Evolutionary conservation across 2,797 vertebrate genomes (phyloP), one percentile per base, ranked within the genome.

Genomic region (Amphiprion clarkii): DNA sequence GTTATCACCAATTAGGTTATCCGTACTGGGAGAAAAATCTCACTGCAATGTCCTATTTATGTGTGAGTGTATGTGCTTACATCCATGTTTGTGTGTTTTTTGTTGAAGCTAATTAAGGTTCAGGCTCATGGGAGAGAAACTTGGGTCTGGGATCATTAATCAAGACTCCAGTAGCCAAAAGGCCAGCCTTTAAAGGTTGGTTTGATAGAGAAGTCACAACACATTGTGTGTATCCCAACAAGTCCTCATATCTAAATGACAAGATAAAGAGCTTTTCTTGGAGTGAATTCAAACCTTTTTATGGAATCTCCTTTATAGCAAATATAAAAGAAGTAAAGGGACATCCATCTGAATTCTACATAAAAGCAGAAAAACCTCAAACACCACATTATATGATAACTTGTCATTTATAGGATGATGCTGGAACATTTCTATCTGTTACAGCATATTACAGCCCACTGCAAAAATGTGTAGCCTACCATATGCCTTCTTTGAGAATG

Each of bases 1-100:
- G 69, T 63, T 73, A 39, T 59, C 36, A 56, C 23, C 59, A 81
- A 81, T 77, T 81, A 75, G 73, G 60, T 67, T 63, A 14, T 21
- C 14, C 46, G 80, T 69, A 59, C 60, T 81, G 56, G 49, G 84
- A 81, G 44, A 71, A 33, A 59, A 11, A 74, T 59, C 31, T 71
- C 31, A 56, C 55, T 23, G 17, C 10, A 12, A 1, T 33, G 29
- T 62, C n/a, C 58, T 67, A 48, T 79, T 65, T 59, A 8, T 33
- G 6, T 23, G 16, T 49, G 14, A 27, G 6, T 40, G 19, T 51
- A 27, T 39, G 17, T 46, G 17, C 31, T 29, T 31, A 63, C 19
- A 49, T 63, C 29, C 21, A 10, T 68, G 51, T 61, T 36, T 78
- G 21, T 64, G 53, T 63, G 39, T 54, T 23, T 59, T 62, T 52